Percentiles rank a stretch among this genome's conserved stretches.
Evolutionary conservation across 92 coral and sea anemone genomes (phyloP).

Genomic region (Nematostella vectensis): DNA sequence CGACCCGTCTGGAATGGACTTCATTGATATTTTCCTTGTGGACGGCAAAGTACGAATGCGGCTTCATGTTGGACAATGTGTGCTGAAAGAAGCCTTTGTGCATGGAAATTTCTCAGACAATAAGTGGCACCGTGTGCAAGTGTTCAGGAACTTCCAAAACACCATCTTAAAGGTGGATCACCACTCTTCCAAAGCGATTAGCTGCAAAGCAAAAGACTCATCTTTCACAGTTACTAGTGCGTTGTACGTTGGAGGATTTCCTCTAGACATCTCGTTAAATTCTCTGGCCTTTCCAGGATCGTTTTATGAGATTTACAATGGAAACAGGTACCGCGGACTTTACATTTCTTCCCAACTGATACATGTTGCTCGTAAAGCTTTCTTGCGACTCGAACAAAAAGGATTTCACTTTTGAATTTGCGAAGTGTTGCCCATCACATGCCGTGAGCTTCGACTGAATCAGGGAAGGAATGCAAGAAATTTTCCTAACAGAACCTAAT

Average conservation of each 20-base stretch:
- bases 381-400: no score
- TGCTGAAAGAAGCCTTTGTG: slow-evolving; percentile 14
- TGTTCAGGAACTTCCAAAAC: slow-evolving; percentile 32
- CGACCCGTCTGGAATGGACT: slow-evolving; percentile 44
- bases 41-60: slow-evolving; percentile 42
- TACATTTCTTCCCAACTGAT: no score
- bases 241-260: slow-evolving; percentile 47
- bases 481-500: no score
- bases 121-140: slow-evolving; percentile 44
- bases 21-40: slow-evolving; percentile 42
- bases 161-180: slow-evolving; percentile 43
- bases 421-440: no score
- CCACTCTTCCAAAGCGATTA: slow-evolving; percentile 13
- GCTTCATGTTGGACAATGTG: slow-evolving; percentile 29
- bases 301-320: slow-evolving; percentile 25
- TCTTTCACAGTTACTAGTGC: slow-evolving; percentile 23
- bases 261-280: slow-evolving; percentile 16
- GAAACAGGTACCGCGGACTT: slow-evolving; percentile 24
- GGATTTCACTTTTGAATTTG: no score
- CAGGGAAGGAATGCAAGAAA: no score
- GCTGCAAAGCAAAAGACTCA: slow-evolving; percentile 14
- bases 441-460: no score
- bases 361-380: no score
- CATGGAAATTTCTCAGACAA: slow-evolving; percentile 39
- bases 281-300: slow-evolving; percentile 27